Base-by-base conservation (phyloP, 2,888 invertebrate genomes). In the Apamea epomidion region DNA sequence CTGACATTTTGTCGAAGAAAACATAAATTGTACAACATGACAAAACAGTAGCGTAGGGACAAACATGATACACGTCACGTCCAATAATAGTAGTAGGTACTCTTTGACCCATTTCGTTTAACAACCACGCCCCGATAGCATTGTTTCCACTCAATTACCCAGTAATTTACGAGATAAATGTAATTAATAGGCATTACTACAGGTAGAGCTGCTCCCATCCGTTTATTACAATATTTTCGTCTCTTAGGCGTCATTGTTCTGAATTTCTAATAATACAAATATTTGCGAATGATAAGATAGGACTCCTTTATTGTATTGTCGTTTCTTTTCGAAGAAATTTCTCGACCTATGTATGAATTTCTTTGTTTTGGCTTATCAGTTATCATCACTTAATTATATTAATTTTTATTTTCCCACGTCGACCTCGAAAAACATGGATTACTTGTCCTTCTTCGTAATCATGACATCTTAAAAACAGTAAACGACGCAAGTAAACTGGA, bases 211-310 rank as follows among this genome's bases (percentile, higher is more conserved):
- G 29, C n/a, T 60, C 21, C 32, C 60, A 64, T 51, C 70, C 51
- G 60, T 62, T 54, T 45, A 51, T 77, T 84, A 70, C 51, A 21
- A 72, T 74, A 76, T 78, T 69, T 76, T 67, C 42, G 42, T n/a
- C 25, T 71, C 64, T 32, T 42, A 21, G 60, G 45, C 25, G 58
- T 54, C 29, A 21, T 60, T n/a, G 67, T 74, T 54, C 76, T 48
- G 32, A 77, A 64, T 69, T 58, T n/a, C 32, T 74, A 74, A 85
- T 83, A 71, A 60, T 37, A 77, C 32, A 65, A 65, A 78, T 74
- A 48, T 74, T 74, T 75, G 37, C n/a, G 60, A n/a, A 79, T 45
- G 85, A 86, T 86, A 87, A 86, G 74, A 81, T 70, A 76, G 21
- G 16, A 14, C 48, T 37, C 10, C 45, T 69, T 67, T 75, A 54